Evolutionary conservation across 2,888 invertebrate species (phyloP).

Genomic region (Nycteola revayana): DNA sequence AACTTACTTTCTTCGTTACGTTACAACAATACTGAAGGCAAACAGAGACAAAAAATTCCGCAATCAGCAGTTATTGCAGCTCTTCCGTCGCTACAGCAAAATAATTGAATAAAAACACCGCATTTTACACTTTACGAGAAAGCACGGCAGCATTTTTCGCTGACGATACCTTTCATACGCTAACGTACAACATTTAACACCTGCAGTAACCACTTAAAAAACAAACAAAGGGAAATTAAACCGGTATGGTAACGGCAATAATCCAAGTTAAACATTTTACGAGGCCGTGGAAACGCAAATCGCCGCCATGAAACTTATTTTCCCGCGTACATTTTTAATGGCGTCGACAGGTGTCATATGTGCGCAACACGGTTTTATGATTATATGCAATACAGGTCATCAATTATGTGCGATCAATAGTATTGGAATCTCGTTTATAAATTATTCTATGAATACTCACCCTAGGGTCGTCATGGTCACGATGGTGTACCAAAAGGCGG

Average conservation of each 20-base stretch:
- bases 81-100: slow-evolving; percentile 9
- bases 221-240: slow-evolving; percentile 24
- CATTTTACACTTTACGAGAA: slow-evolving; percentile 18
- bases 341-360: slow-evolving; percentile 67
- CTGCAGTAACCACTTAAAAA: slow-evolving; percentile 6
- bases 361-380: slow-evolving; percentile 30
- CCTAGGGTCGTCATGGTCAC: slow-evolving; percentile 99
- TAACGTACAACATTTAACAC: slow-evolving; percentile 4
- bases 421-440: slow-evolving; percentile 4
- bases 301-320: slow-evolving; percentile 67
- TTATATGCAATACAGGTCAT: slow-evolving; percentile 18
- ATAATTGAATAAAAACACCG: slow-evolving; percentile 32
- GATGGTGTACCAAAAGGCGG: slow-evolving; percentile 99
- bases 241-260: slow-evolving; percentile 25
- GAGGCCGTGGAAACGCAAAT: slow-evolving; percentile 41
- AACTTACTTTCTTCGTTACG: too few relatives aligned
- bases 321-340: slow-evolving; percentile 69
- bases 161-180: slow-evolving; percentile 10
- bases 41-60: slow-evolving; percentile 16
- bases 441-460: slow-evolving; percentile 84
- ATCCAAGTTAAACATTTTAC: slow-evolving; percentile 35
- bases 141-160: too few relatives aligned
- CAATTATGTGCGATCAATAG: slow-evolving; percentile 19
- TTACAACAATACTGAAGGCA: not conserved
- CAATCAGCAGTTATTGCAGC: too few relatives aligned